phyloP scores from a whole-genome alignment of 1,140 invertebrate species.

The Kradibia gibbosae region DNA sequence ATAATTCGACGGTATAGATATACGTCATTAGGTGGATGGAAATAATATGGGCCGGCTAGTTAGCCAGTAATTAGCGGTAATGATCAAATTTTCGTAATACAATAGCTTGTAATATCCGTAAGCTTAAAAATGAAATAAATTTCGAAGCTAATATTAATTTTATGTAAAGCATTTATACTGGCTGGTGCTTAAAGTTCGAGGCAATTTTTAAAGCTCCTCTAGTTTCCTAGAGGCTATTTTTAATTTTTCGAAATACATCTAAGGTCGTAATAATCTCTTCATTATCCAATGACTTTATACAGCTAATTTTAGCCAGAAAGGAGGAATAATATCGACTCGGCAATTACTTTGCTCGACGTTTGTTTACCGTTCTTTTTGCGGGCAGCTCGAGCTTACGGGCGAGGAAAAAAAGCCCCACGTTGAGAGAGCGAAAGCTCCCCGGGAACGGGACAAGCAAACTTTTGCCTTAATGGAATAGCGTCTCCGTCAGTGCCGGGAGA shows the following conservation, averaged over 20 bases:
- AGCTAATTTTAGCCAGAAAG: not conserved
- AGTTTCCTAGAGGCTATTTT: not conserved
- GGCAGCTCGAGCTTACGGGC: not conserved
- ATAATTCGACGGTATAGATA: not conserved
- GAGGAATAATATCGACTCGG: not conserved
- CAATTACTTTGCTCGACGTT: not conserved
- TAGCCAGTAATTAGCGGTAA: not conserved
- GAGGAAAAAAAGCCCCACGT: slow-evolving; percentile 2
- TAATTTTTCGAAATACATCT: not conserved
- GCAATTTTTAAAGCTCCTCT: not conserved
- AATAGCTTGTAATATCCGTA: not conserved
- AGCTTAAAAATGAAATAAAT: not conserved
- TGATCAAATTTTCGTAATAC: not conserved
- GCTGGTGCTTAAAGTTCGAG: no score
- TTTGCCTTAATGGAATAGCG: slow-evolving; percentile 16
- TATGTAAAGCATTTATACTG: no score
- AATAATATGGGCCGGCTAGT: not conserved
- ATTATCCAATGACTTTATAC: not conserved
- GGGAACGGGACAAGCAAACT: not conserved
- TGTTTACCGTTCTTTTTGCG: slow-evolving; percentile 12
- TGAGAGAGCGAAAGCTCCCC: not conserved
- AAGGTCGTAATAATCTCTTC: not conserved
- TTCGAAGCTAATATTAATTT: no score
- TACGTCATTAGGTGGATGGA: not conserved
- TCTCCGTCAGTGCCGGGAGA: not conserved